Base-by-base conservation (phyloP, 1,140 invertebrate species). In the Cyphomyrmex costatus region DNA sequence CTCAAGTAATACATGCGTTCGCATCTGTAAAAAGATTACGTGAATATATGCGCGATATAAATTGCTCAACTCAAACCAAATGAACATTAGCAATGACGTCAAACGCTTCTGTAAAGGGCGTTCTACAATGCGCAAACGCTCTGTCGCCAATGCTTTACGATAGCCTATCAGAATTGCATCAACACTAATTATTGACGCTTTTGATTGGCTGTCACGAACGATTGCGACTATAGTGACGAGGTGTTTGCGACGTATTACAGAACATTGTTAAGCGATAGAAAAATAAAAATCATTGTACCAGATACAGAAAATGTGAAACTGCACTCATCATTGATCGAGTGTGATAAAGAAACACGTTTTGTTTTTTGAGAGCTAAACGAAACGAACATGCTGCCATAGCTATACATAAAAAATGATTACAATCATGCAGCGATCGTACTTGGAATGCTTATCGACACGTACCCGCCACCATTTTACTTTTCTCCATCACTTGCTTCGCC, bases 401-500 rank as follows among this genome's bases (percentile, higher is more conserved):
- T 63, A 61, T 89, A 84, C 12, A n/a, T 65, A 51, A 82, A 86
- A n/a, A 88, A 78, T 36, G 76, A 84, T 91, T 66, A 83, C 73
- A 86, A 74, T 91, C 86, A 87, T 86, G 80, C 65, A n/a, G 7
- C 53, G 61, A 66, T 30, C 3, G 24, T 33, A 19, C 68, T 49
- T 84, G 63, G 61, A 51, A 88, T 68, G 58, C n/a, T 73, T 51
- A 27, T 83, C 46, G 74, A 95, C 21, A 68, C 96, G 94, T 96
- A 99, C 98, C 98, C 95, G 98, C 98, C 89, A 98, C 98, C 94
- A 98, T 98, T 96, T 98, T 98, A 95, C 98, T 98, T 95, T 98
- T 98, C 94, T 98, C 97, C 96, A 98, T 98, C 79, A 99, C 98
- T 96, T 99, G 98, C 92, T 98, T 97, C n/a, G 98, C 98, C 86